These are phyloP conservation scores for Ochropleura leucogaster DNA, from an alignment of 2,888 invertebrate species.

Conservation along the genomic window DNA sequence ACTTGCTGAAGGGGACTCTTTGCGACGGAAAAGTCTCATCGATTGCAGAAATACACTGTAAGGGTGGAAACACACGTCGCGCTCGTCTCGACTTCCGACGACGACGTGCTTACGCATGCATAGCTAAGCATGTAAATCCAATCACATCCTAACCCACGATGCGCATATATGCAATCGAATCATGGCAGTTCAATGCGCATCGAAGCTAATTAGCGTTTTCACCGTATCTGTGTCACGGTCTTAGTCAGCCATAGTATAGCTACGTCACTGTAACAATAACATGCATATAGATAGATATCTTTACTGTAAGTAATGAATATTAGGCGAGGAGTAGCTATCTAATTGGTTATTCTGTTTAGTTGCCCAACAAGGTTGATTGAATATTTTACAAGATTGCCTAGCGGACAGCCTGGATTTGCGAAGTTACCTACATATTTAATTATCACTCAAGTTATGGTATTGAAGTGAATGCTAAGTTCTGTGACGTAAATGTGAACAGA, in stretches of 20 bases:
- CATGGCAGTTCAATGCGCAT: conserved; percentile 50
- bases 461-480: conserved; percentile 30
- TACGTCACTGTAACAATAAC: conserved; percentile 12
- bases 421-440: conserved; percentile 82
- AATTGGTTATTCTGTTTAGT: conserved; percentile 85
- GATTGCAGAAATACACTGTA: conserved; percentile 50
- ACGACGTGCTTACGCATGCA: conserved; percentile 50
- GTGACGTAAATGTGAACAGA: background rate
- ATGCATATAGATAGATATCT: conserved; percentile 13
- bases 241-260: conserved; percentile 10
- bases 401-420: conserved; percentile 74
- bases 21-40: conserved; percentile 45
- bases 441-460: conserved; percentile 71
- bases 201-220: conserved; percentile 52
- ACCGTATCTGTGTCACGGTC: conserved; percentile 16
- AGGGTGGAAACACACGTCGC: conserved; percentile 36
- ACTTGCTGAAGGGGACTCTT: conserved; percentile 44
- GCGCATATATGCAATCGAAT: conserved; percentile 49
- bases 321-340: conserved; percentile 67
- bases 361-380: conserved; percentile 77
- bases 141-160: conserved; percentile 30
- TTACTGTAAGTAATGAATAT: conserved; percentile 62
- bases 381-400: conserved; percentile 81
- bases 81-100: conserved; percentile 35
- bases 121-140: conserved; percentile 36